A percentile compares a stretch with the other conserved stretches of the same genome.
These are phyloP conservation scores for Eustalomyia histrio DNA, from an alignment of 2,888 invertebrate genomes.

Conservation along the genomic window DNA sequence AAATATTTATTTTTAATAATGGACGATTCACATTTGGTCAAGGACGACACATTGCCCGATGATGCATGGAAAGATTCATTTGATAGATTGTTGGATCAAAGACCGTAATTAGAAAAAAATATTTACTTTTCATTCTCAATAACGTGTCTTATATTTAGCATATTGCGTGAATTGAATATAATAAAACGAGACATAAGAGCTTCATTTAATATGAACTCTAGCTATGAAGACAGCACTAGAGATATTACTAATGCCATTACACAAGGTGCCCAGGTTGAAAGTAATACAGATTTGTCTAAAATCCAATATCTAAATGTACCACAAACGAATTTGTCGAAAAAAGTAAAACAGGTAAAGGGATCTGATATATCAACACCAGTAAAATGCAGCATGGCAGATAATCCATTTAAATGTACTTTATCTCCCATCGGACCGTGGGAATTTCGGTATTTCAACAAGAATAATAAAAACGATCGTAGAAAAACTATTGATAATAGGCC, in stretches of 20 bases:
- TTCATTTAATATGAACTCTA: slow-evolving; percentile 75
- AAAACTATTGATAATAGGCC: slow-evolving; percentile 11
- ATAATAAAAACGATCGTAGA: background rate
- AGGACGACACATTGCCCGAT: slow-evolving; percentile 71
- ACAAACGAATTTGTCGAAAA: background rate
- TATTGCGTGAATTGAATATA: slow-evolving; percentile 71
- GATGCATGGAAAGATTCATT: slow-evolving; percentile 76
- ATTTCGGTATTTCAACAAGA: slow-evolving; percentile 51
- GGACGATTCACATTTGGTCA: slow-evolving; percentile 14
- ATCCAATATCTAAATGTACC: slow-evolving; percentile 5
- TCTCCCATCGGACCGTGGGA: slow-evolving; percentile 73
- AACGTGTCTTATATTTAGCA: slow-evolving; percentile 61
- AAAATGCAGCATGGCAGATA: slow-evolving; percentile 50
- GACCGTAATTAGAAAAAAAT: slow-evolving; percentile 69
- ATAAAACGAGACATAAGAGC: slow-evolving; percentile 71
- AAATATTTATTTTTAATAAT: background rate
- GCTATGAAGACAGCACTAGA: slow-evolving; percentile 72
- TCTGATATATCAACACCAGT: slow-evolving; percentile 72
- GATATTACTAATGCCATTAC: background rate
- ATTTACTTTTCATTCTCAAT: background rate
- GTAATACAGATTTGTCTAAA: background rate
- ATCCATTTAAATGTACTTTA: slow-evolving; percentile 73
- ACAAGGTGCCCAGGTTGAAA: background rate
- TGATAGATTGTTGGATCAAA: slow-evolving; percentile 72
- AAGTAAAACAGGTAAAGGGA: background rate